These are phyloP conservation scores for Condylura cristata DNA, from an alignment of 2,113 vertebrate species.

Conservation along the genomic window DNA sequence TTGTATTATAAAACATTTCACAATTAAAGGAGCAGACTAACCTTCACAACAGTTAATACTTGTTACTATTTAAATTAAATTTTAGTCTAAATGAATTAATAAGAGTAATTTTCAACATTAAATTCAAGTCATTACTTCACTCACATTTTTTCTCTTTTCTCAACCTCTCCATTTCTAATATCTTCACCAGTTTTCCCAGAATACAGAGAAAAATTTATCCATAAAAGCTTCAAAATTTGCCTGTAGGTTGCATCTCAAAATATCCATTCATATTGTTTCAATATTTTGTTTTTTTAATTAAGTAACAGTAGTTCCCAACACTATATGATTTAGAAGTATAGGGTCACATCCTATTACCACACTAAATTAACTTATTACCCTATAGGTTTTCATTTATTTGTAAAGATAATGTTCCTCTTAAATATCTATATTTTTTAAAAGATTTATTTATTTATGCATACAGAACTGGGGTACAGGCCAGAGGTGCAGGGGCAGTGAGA, in stretches of 20 bases:
- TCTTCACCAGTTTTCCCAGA: not conserved
- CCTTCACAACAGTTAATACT: not conserved
- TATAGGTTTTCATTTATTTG: not conserved
- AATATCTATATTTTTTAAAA: not conserved
- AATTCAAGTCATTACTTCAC: not conserved
- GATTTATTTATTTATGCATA: too few relatives aligned
- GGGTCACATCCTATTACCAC: too few relatives aligned
- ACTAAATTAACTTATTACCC: not conserved
- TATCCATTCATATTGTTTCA: not conserved
- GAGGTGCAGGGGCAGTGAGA: too few relatives aligned
- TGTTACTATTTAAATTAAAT: not conserved
- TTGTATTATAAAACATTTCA: not conserved
- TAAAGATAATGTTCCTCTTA: not conserved
- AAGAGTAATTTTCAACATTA: not conserved
- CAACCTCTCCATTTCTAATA: not conserved
- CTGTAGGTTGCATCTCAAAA: not conserved
- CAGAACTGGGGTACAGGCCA: too few relatives aligned
- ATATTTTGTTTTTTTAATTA: not conserved
- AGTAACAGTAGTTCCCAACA: too few relatives aligned
- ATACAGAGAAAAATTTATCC: not conserved
- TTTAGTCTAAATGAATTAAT: not conserved
- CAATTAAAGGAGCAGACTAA: not conserved
- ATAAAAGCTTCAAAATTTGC: not conserved
- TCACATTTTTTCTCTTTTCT: not conserved
- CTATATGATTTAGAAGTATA: too few relatives aligned